Evolutionary conservation across 2,797 vertebrate species (phyloP).

Genomic region (Phalanger gymnotis): DNA sequence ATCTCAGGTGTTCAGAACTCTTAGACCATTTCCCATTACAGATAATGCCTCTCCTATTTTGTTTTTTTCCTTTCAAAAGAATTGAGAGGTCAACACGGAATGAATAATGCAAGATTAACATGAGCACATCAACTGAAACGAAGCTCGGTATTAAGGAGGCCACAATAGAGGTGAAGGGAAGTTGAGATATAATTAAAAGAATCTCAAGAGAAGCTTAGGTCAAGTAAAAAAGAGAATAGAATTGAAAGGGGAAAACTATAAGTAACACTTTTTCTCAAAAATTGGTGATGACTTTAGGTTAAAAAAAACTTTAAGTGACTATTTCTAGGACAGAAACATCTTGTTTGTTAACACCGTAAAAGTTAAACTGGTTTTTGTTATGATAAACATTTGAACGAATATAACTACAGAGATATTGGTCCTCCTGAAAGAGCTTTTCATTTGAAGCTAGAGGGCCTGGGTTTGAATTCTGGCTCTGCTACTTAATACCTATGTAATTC

Average conservation of each 20-base stretch:
- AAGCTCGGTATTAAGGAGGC: background rate
- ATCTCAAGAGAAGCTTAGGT: background rate
- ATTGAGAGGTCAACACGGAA: background rate
- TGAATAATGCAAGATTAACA: background rate
- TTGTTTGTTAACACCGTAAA: constrained; percentile 43
- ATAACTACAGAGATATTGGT: background rate
- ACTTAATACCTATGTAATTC: background rate
- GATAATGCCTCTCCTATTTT: constrained; percentile 26
- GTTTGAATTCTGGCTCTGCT: background rate
- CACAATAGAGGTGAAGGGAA: background rate
- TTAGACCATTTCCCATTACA: background rate
- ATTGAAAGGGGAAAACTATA: background rate
- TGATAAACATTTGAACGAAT: constrained; percentile 18
- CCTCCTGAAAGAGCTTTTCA: background rate
- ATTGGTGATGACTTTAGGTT: constrained; percentile 28
- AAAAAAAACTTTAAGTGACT: background rate
- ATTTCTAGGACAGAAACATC: background rate
- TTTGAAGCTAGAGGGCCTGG: background rate
- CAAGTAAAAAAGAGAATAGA: constrained; percentile 20
- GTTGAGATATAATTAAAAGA: background rate
- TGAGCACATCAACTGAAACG: background rate
- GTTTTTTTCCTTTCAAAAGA: constrained; percentile 29
- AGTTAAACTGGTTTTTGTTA: constrained; percentile 26
- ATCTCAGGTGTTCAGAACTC: background rate
- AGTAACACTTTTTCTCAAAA: background rate